Percentiles rank a stretch among this genome's conserved stretches.
phyloP scores from a whole-genome alignment of 1,140 invertebrate species.

The Adoxophyes honmai region DNA sequence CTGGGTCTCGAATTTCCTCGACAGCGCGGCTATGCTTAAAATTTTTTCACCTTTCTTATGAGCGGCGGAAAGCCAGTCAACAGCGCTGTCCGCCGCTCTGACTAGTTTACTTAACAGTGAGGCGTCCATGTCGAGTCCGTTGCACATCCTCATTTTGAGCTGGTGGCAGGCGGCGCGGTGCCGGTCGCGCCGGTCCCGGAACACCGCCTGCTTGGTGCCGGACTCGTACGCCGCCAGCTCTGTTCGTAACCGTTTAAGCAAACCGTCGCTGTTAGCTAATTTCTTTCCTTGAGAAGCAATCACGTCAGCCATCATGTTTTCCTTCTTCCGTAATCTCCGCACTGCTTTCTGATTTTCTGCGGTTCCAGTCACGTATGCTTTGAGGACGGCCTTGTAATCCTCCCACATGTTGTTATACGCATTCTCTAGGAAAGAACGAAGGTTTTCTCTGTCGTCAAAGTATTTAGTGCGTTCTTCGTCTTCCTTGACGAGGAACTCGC shows the following conservation, averaged over 20 bases:
- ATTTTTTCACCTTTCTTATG: conserved; percentile 75
- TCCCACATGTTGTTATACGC: conserved; percentile 62
- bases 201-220: conserved; percentile 65
- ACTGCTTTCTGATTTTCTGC: conserved; percentile 64
- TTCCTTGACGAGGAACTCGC: conserved; percentile 63
- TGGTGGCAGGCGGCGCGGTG: conserved; percentile 51
- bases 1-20: conserved; percentile 78
- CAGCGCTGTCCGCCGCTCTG: conserved; percentile 38
- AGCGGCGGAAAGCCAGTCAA: conserved; percentile 50
- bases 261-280: conserved; percentile 58
- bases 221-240: conserved; percentile 64
- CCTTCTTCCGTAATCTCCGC: conserved; percentile 58
- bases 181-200: conserved; percentile 58
- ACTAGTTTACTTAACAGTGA: conserved; percentile 49
- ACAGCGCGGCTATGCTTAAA: conserved; percentile 73
- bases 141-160: conserved; percentile 47
- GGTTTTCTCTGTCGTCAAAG: conserved; percentile 49
- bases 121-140: conserved; percentile 43
- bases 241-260: conserved; percentile 47
- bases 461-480: conserved; percentile 62
- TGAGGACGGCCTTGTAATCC: conserved; percentile 61
- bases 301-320: conserved; percentile 68
- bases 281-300: conserved; percentile 64
- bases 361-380: conserved; percentile 51
- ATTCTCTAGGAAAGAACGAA: conserved; percentile 59